Percentiles rank a stretch among this genome's conserved stretches.
Conservation (phyloP, 2,797 vertebrate genomes). For the Fratercula arctica region DNA sequence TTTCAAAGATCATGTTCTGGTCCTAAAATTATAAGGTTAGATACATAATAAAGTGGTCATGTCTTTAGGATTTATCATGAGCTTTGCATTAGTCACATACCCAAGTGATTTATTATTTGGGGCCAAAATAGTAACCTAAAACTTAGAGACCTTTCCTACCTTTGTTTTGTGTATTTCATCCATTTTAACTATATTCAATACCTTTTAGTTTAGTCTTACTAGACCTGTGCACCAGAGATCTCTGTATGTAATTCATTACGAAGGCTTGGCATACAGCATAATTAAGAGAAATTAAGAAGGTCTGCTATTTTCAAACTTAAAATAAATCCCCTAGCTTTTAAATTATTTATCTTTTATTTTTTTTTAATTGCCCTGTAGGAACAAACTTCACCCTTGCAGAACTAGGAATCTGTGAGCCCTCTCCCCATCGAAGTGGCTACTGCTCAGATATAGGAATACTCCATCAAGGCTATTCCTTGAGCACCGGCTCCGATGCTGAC, state of each 20-base stretch:
- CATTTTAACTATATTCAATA: background rate
- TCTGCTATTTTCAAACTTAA: background rate
- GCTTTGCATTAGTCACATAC: background rate
- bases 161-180: background rate
- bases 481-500: slow-evolving; percentile 86
- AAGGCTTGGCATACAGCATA: background rate
- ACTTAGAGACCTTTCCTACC: background rate
- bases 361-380: slow-evolving; percentile 58
- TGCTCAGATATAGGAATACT: slow-evolving; percentile 93
- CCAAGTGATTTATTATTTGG: background rate
- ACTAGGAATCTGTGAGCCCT: slow-evolving; percentile 90
- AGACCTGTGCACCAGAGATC: background rate
- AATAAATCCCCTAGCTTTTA: background rate
- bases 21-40: background rate
- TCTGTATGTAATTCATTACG: background rate
- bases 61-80: background rate
- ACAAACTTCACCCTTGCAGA: slow-evolving; percentile 93
- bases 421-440: slow-evolving; percentile 84
- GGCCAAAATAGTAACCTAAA: background rate
- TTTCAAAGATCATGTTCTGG: background rate
- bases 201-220: background rate
- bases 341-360: background rate
- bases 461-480: slow-evolving; percentile 90
- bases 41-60: background rate
- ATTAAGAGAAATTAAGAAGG: background rate